Percentiles rank a stretch among this genome's conserved stretches.
phyloP scores from a whole-genome alignment of 2,113 vertebrate species.

The Podarcis raffonei region DNA sequence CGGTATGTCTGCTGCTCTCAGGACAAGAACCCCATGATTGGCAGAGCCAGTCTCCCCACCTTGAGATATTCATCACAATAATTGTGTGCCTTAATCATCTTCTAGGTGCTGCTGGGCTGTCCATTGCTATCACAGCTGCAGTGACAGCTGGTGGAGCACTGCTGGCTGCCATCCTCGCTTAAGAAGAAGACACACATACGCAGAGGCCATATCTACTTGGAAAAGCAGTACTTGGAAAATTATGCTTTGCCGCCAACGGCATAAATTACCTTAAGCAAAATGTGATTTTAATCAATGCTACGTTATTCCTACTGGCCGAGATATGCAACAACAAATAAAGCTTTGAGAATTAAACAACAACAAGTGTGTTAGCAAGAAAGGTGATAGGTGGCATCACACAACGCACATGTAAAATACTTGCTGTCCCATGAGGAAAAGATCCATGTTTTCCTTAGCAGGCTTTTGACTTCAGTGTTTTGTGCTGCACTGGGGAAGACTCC shows the following conservation, averaged over 20 bases:
- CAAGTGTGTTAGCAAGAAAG: background rate
- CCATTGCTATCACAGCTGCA: background rate
- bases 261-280: too few relatives aligned
- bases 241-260: background rate
- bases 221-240: background rate
- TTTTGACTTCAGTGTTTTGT: background rate
- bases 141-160: background rate
- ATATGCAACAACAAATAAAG: background rate
- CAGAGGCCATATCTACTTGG: background rate
- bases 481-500: too few relatives aligned
- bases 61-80: background rate
- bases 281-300: too few relatives aligned
- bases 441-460: background rate
- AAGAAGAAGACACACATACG: background rate
- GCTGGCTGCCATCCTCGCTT: background rate
- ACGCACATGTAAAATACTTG: background rate
- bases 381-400: background rate
- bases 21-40: background rate
- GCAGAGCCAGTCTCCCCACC: background rate
- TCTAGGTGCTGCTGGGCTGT: background rate
- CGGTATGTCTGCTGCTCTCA: background rate
- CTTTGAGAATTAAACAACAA: background rate
- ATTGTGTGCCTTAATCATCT: background rate
- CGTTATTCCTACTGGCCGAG: too few relatives aligned
- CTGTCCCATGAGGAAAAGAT: background rate